Percentiles rank a stretch among this genome's conserved stretches.
phyloP scores from a whole-genome alignment of 1,140 invertebrate genomes.

The Apocrypta bakeri region DNA sequence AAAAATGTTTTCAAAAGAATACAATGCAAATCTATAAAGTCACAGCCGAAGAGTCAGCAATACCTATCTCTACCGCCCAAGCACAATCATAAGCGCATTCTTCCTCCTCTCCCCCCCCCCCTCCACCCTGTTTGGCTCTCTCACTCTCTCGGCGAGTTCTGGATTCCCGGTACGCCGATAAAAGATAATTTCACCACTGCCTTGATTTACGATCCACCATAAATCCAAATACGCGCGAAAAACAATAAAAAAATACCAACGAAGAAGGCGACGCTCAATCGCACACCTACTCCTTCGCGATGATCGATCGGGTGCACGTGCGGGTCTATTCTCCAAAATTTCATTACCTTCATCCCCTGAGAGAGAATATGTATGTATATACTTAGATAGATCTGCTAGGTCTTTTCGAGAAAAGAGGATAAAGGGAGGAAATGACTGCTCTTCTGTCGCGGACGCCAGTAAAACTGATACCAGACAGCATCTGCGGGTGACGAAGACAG shows the following conservation, averaged over 20 bases:
- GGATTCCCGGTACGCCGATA: neutral
- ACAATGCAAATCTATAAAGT: neutral
- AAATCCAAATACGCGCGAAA: constrained; percentile 14
- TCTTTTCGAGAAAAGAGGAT: neutral
- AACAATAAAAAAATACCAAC: constrained; percentile 10
- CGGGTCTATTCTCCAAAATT: constrained; percentile 1
- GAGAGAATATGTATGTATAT: neutral
- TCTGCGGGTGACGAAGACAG: constrained; percentile 16
- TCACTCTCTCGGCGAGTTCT: neutral
- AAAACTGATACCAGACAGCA: constrained; percentile 54
- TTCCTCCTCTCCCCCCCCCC: too few relatives aligned
- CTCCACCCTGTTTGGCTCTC: neutral
- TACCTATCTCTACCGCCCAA: neutral
- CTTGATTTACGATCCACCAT: constrained; percentile 15
- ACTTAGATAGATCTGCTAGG: neutral
- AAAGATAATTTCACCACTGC: constrained; percentile 22
- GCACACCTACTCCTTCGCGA: neutral
- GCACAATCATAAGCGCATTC: neutral
- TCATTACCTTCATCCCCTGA: neutral
- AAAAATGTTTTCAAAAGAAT: neutral
- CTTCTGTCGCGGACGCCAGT: constrained; percentile 60
- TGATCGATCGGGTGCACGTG: neutral
- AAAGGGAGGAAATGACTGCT: constrained; percentile 8
- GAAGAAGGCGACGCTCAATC: constrained; percentile 1
- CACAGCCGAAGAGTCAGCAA: neutral